Percentiles rank a stretch among this genome's conserved stretches.
Evolutionary conservation across 1,140 invertebrate species (phyloP).

Genomic region (Spodoptera litura): DNA sequence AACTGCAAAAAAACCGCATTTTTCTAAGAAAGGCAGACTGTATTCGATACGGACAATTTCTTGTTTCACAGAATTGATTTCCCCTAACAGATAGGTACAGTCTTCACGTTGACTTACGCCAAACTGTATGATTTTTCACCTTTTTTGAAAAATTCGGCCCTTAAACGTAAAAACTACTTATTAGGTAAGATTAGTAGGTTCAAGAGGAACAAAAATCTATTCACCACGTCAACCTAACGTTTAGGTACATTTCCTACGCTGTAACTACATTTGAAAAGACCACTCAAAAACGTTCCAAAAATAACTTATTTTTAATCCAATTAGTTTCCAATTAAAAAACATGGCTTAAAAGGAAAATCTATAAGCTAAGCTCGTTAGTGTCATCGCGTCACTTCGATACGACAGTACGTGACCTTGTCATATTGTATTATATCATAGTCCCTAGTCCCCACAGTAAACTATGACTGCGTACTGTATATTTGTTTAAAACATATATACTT

Average conservation of each 20-base stretch:
- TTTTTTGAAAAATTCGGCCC: no score
- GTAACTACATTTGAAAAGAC: no score
- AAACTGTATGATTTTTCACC: no score
- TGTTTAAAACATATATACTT: background rate
- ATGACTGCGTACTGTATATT: no score
- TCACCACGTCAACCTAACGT: no score
- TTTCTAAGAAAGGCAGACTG: background rate
- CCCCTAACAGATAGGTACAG: background rate
- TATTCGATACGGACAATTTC: background rate
- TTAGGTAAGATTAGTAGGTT: no score
- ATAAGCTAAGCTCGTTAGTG: constrained; percentile 2
- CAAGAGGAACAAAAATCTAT: no score
- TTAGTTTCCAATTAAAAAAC: constrained; percentile 17
- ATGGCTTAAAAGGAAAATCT: constrained; percentile 26
- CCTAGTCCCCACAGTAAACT: background rate
- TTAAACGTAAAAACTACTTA: no score
- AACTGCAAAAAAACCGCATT: background rate
- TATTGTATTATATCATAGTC: constrained; percentile 20
- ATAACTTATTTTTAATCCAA: background rate
- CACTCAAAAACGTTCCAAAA: background rate
- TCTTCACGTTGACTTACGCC: no score
- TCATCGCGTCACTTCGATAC: constrained; percentile 4
- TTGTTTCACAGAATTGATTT: constrained; percentile 8
- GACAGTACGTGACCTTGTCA: constrained; percentile 29
- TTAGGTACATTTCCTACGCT: no score